Evolutionary conservation across 2,888 invertebrate genomes (phyloP), one percentile per base, ranked within the genome.

Genomic region (Lapara coniferarum): DNA sequence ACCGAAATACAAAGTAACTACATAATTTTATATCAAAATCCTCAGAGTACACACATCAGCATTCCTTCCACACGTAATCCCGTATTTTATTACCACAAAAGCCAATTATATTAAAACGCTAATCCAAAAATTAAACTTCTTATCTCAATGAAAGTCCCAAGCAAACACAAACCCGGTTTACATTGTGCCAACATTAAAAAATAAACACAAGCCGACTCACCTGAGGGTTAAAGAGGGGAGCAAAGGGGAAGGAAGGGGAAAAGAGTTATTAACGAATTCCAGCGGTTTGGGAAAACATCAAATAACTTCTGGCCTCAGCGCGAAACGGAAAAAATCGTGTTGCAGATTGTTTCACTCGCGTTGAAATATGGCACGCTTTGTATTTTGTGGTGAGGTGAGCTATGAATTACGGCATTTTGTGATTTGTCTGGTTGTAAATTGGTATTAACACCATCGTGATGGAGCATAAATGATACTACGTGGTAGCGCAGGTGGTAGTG

Each of bases 261-360:
- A 69, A 70, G 73, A 74, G 74, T 76, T 75, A 76, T 76, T 75
- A 76, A 75, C 72, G 72, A 72, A 75, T 76, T 71, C 74, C 74
- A 66, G 72, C 56, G 73, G 74, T 70, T 74, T 66, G 68, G 70
- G 70, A 67, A 49, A 70, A 72, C 74, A 69, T 73, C 74, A 71
- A 74, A 76, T 72, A 76, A 74, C 75, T 75, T 72, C 72, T 66
- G 63, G 67, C 66, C 70, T 30, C 69, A 59, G 59, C 16, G 70
- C 51, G 66, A 55, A 58, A 58, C 52, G 49, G 46, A 56, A 70
- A 66, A 72, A 72, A 72, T 69, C 63, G 19, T 55, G 19, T 66
- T 63, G 59, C 66, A 67, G 56, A 72, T 72, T 72, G 70, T 72
- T 72, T 68, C 69, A 69, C 67, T 69, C 52, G 16, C 19, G 56